Base-by-base conservation (phyloP, 2,888 invertebrate genomes). In the Spatulosminthurus flaviceps region DNA sequence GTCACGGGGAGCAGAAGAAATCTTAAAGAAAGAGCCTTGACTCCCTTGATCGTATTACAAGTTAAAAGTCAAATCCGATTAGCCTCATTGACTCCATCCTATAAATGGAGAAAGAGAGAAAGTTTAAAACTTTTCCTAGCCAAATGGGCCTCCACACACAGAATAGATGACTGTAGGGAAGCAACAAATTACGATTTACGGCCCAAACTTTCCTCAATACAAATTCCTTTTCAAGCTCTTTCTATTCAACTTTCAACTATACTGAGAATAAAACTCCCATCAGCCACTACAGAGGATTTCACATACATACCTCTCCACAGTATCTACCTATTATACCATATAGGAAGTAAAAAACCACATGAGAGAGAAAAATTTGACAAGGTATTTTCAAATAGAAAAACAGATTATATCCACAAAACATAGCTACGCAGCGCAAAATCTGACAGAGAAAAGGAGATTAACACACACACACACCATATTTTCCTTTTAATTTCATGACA, bases 21-120 rank as follows among this genome's bases (percentile, higher is more conserved):
- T 13, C 2, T 19, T 2, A 4, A n/a, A 51, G 51, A 51, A n/a
- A 51, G 51, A 2, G n/a, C 16, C 9, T 51, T 13, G 16, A 1
- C 51, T 51, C n/a, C 19, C n/a, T 2, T 51, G 1, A 51, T 51
- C n/a, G 51, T 19, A 51, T 51, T 51, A n/a, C 51, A 51, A 51
- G 51, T 51, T 51, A 51, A 51, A 13, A 51, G 51, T 51, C 51
- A 51, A 51, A 51, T 51, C 51, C 7, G 51, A 51, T 51, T 51
- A 51, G 51, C 51, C 51, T 51, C 51, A 51, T 51, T n/a, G 51
- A 51, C 51, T 51, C 51, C 19, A 51, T 5, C 9, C 51, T 51
- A n/a, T n/a, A 70, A 70, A 29, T 26, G 34, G 34, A 70, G 70
- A n/a, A 26, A 13, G 70, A 28, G 29, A 70, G 34, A 70, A 28